Evolutionary conservation across 2,888 invertebrate genomes (phyloP).

Genomic region (Tetramorium bicarinatum): DNA sequence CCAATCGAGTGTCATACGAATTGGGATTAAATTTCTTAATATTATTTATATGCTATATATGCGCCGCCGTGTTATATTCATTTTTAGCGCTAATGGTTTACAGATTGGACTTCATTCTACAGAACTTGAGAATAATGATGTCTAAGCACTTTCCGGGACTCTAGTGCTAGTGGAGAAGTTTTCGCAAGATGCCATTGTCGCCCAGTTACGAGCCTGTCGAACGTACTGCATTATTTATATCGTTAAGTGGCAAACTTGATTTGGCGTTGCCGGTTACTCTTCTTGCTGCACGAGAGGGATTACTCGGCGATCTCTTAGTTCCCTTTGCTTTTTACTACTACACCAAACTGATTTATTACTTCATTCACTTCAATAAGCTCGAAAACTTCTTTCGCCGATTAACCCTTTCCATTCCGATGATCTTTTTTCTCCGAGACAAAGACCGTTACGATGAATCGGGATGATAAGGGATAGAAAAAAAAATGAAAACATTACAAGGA

Average conservation of each 20-base stretch:
- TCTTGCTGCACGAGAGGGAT: constrained; percentile 45
- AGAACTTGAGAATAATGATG: constrained; percentile 17
- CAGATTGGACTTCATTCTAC: neutral
- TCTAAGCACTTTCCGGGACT: constrained; percentile 19
- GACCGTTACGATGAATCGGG: neutral
- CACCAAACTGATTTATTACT: constrained; percentile 54
- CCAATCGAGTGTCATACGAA: neutral
- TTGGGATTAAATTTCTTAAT: neutral
- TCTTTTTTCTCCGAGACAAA: constrained; percentile 7
- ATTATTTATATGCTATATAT: neutral
- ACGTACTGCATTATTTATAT: constrained; percentile 58
- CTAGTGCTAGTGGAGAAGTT: constrained; percentile 20
- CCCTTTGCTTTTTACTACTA: constrained; percentile 27
- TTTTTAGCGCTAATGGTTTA: neutral
- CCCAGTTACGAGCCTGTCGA: constrained; percentile 33
- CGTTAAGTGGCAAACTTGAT: constrained; percentile 60
- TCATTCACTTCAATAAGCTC: constrained; percentile 31
- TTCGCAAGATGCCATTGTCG: constrained; percentile 27
- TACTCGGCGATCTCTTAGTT: constrained; percentile 37
- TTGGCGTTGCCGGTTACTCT: constrained; percentile 38
- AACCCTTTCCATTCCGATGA: constrained; percentile 14
- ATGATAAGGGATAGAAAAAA: neutral
- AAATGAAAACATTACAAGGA: neutral
- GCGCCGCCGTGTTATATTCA: neutral
- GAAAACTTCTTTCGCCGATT: constrained; percentile 26